Percentiles rank a stretch among this genome's conserved stretches.
Evolutionary conservation across 30 jellyfish, hydroid and myxozoan genomes (phyloP).

Genomic region (Aurelia sp.): DNA sequence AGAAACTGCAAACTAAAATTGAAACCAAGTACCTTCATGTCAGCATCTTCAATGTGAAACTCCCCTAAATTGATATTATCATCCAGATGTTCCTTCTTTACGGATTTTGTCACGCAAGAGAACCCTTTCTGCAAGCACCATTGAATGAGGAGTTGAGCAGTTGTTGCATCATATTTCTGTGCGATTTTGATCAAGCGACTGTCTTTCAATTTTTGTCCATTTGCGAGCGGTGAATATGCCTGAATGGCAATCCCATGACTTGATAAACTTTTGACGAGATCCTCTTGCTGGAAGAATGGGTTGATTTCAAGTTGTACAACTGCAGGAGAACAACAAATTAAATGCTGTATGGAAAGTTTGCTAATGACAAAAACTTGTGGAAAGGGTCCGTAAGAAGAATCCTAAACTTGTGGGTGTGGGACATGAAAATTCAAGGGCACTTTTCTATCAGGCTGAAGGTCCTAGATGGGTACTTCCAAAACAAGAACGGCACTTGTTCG

Average conservation of each 20-base stretch:
- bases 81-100: constrained; percentile 36
- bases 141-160: constrained; percentile 51
- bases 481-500: too few relatives aligned
- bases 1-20: too few relatives aligned
- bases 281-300: constrained; percentile 58
- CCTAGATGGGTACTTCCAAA: too few relatives aligned
- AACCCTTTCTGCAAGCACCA: constrained; percentile 59
- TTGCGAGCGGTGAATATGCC: constrained; percentile 64
- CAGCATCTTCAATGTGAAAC: constrained; percentile 33
- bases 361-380: too few relatives aligned
- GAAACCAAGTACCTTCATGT: constrained; percentile 42
- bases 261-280: constrained; percentile 31
- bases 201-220: constrained; percentile 42
- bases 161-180: constrained; percentile 33
- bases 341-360: too few relatives aligned
- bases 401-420: too few relatives aligned
- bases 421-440: too few relatives aligned
- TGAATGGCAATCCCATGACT: constrained; percentile 46
- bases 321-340: neutral
- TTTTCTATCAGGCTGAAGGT: too few relatives aligned
- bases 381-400: too few relatives aligned
- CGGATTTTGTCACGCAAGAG: constrained; percentile 57
- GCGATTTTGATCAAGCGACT: constrained; percentile 34
- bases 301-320: constrained; percentile 68
- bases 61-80: constrained; percentile 56